Percentiles rank a stretch among this genome's conserved stretches.
Conservation (phyloP, 2,888 invertebrate genomes). For the Protodeltote pygarga region DNA sequence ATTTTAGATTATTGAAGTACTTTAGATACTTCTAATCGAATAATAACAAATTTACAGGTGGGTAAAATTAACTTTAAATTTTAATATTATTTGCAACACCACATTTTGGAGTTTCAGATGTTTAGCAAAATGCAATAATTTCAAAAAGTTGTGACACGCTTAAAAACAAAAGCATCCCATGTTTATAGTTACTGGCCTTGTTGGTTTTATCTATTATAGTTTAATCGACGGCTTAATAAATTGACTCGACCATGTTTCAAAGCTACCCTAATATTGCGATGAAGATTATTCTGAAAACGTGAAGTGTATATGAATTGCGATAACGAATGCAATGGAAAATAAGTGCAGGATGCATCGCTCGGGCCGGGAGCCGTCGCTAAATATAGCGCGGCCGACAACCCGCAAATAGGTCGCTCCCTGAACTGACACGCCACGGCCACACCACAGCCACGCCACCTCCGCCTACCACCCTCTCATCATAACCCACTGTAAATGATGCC, state of each 20-base stretch:
- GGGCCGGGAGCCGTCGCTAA: slow-evolving; percentile 67
- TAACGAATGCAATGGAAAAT: slow-evolving; percentile 70
- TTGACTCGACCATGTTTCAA: slow-evolving; percentile 39
- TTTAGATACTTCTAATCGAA: too few relatives aligned
- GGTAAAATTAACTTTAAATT: too few relatives aligned
- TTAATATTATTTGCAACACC: too few relatives aligned
- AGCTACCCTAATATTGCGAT: slow-evolving; percentile 42
- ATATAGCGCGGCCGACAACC: slow-evolving; percentile 82
- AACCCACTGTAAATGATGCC: slow-evolving; percentile 39
- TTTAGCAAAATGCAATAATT: slow-evolving; percentile 18
- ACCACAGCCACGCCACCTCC: slow-evolving; percentile 29
- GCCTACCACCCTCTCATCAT: slow-evolving; percentile 42
- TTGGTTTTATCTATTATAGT: slow-evolving; percentile 47
- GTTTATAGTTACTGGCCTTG: slow-evolving; percentile 49
- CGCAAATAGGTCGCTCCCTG: slow-evolving; percentile 76
- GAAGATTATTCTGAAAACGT: slow-evolving; percentile 50
- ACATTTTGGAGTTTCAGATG: too few relatives aligned
- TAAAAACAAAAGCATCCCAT: slow-evolving; percentile 30
- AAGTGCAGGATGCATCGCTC: slow-evolving; percentile 70
- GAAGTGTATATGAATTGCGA: slow-evolving; percentile 41
- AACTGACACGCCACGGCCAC: slow-evolving; percentile 29
- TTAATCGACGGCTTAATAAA: slow-evolving; percentile 39
- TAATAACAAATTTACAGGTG: too few relatives aligned
- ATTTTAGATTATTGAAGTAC: too few relatives aligned
- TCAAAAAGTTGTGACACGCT: slow-evolving; percentile 26